Percentiles rank a stretch among this genome's conserved stretches.
phyloP scores from a whole-genome alignment of 2,113 vertebrate species.

The Dicaeum eximium region DNA sequence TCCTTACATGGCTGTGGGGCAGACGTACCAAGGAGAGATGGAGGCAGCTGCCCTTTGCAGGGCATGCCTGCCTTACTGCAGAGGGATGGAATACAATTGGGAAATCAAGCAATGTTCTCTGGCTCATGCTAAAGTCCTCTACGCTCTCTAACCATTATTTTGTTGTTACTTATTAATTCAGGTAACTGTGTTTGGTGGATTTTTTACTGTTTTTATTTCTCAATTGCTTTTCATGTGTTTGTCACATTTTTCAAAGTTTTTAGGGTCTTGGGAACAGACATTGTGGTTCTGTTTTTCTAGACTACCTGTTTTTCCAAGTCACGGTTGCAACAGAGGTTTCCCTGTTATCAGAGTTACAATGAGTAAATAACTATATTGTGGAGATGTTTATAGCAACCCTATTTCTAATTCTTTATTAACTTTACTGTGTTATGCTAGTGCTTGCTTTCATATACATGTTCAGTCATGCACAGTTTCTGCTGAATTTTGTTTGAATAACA shows the following conservation, averaged over 20 bases:
- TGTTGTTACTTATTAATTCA: not conserved
- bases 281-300: not conserved
- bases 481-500: not conserved
- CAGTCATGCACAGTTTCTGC: not conserved
- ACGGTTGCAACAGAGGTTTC: not conserved
- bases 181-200: not conserved
- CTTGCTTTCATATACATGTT: not conserved
- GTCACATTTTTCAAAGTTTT: not conserved
- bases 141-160: not conserved
- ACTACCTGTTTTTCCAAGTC: not conserved
- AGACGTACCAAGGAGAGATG: not conserved
- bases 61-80: fast-evolving
- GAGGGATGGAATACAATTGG: not conserved
- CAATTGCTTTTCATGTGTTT: not conserved
- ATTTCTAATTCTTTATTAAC: not conserved
- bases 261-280: not conserved
- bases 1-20: not conserved
- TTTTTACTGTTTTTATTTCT: not conserved
- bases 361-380: not conserved
- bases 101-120: not conserved
- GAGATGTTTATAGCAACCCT: not conserved
- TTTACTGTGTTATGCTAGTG: not conserved
- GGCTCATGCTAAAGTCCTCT: not conserved
- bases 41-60: not conserved
- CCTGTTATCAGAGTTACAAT: not conserved